phyloP scores from a whole-genome alignment of 1,140 invertebrate genomes.

The Neodiprion fabricii region DNA sequence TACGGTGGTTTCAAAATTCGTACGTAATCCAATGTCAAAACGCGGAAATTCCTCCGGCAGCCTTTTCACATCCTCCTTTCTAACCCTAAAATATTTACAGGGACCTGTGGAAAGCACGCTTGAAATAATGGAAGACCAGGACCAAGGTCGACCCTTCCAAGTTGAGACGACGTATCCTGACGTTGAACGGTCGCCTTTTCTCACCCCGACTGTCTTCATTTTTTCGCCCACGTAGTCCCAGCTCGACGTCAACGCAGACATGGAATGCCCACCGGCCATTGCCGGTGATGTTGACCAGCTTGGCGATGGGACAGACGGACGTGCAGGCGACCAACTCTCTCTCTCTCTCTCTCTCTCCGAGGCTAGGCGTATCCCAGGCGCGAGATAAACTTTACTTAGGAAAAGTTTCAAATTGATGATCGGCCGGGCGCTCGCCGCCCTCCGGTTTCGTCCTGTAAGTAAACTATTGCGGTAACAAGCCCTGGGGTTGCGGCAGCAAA shows the following conservation, averaged over 20 bases:
- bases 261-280: background rate
- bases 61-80: background rate
- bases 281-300: background rate
- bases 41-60: background rate
- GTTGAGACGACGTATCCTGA: background rate
- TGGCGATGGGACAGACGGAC: background rate
- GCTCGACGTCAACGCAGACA: background rate
- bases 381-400: slow-evolving; percentile 47
- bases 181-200: background rate
- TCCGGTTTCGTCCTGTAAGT: background rate
- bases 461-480: slow-evolving; percentile 7
- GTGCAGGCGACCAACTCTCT: background rate
- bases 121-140: background rate
- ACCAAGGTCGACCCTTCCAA: background rate
- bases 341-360: slow-evolving; percentile 20
- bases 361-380: slow-evolving; percentile 19
- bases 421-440: background rate
- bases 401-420: slow-evolving; percentile 52
- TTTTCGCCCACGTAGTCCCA: background rate
- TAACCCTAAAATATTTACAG: background rate
- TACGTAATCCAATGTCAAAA: background rate
- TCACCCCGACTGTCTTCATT: background rate
- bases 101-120: background rate
- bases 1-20: background rate
- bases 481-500: background rate